A percentile compares a stretch with the other conserved stretches of the same genome.
Conservation (phyloP, 2,888 invertebrate genomes). For the Standfussiana lucernea region DNA sequence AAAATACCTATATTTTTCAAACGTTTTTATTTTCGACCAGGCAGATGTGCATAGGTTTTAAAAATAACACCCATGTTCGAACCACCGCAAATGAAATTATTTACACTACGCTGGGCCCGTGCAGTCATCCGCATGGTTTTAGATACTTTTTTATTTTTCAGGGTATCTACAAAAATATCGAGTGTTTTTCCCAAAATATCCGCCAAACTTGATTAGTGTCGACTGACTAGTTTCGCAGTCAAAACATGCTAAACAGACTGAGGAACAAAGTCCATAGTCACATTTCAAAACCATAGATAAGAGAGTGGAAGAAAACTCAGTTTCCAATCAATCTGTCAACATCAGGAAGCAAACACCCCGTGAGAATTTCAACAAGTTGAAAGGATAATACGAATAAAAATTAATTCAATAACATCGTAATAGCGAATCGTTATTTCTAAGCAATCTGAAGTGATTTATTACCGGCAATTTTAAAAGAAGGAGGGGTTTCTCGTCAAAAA, state of each 20-base stretch:
- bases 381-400: constrained; percentile 40
- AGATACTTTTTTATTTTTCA: constrained; percentile 37
- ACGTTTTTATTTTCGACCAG: constrained; percentile 1
- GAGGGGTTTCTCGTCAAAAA: constrained; percentile 76
- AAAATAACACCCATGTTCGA: constrained; percentile 28
- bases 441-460: constrained; percentile 77
- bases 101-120: constrained; percentile 22
- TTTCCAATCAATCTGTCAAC: not conserved
- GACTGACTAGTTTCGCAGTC: not conserved
- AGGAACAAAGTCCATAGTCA: not conserved
- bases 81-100: constrained; percentile 32
- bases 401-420: constrained; percentile 66
- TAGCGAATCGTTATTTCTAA: constrained; percentile 63
- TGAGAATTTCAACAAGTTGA: constrained; percentile 44
- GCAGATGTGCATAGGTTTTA: constrained; percentile 16
- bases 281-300: not conserved
- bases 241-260: not conserved
- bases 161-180: constrained; percentile 25
- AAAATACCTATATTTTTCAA: not conserved
- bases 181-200: constrained; percentile 21
- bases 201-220: not conserved
- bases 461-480: constrained; percentile 74
- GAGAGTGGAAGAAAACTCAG: not conserved
- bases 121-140: constrained; percentile 3
- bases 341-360: constrained; percentile 26